phyloP scores from a whole-genome alignment of 2,888 invertebrate genomes.

The Meghimatium bilineatum region DNA sequence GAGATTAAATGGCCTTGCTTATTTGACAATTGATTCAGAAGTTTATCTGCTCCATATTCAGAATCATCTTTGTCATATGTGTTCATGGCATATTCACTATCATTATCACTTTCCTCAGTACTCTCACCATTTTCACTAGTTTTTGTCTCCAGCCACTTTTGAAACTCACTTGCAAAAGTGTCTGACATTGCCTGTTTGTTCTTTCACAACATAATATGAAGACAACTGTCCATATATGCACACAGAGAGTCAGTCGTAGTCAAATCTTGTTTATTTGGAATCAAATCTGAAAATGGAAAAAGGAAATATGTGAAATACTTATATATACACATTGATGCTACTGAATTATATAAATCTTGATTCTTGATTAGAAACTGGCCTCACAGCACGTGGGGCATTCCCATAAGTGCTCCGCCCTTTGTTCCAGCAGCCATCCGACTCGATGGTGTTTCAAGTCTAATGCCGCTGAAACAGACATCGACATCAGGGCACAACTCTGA shows the following conservation, averaged over 20 bases:
- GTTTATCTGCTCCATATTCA: not conserved
- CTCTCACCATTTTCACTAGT: conserved; percentile 4
- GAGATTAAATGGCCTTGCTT: not conserved
- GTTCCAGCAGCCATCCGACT: too few species aligned
- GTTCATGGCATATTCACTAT: not conserved
- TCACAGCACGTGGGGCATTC: too few species aligned
- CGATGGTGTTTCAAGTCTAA: too few species aligned
- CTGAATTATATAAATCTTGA: too few species aligned
- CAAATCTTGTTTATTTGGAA: not conserved
- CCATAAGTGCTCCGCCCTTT: too few species aligned
- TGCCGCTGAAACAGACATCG: too few species aligned
- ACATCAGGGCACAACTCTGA: too few species aligned
- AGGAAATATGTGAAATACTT: too few species aligned
- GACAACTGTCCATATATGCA: not conserved
- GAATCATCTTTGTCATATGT: conserved; percentile 6
- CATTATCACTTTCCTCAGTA: not conserved
- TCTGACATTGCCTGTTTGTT: conserved; percentile 21
- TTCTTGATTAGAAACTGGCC: too few species aligned
- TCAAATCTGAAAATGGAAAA: not conserved
- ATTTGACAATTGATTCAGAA: not conserved
- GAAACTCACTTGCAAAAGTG: conserved; percentile 27
- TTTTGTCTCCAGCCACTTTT: conserved; percentile 26
- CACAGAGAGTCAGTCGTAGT: not conserved
- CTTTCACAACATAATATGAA: not conserved
- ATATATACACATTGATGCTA: too few species aligned